Base-by-base conservation (phyloP, 2,888 invertebrate species). In the Ormyrus labotus region DNA sequence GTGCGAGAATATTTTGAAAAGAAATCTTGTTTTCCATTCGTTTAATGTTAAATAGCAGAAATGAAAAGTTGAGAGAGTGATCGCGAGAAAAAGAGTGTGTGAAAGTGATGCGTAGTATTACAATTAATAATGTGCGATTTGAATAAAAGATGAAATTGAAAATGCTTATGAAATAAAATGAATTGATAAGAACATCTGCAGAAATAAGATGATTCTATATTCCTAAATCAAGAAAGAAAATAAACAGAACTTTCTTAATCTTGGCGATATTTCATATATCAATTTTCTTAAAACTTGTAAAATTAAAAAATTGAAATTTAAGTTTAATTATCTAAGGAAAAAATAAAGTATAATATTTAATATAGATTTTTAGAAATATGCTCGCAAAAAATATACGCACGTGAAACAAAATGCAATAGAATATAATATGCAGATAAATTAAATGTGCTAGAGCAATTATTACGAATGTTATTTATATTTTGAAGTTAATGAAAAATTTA, bases 61-160 rank as follows among this genome's bases (percentile, higher is more conserved):
- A 34, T 34, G 34, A 34, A 34, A 34, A 34, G 47, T 68, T 13
- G 60, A 67, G 19, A 55, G 70, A 70, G 48, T 4, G 64, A 57
- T 63, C 9, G 67, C 67, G 67, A 75, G 50, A 76, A 63, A 53
- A n/a, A 71, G 65, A 45, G 10, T 60, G 53, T 10, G 58, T 64
- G 64, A 45, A 13, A 50, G 57, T 34, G 65, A 48, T n/a, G 72
- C 60, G 67, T 78, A 78, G 78, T 78, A 78, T 78, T 78, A 78
- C 72, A 67, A 64, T 53, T 78, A 51, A 72, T 72, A 60, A 61
- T 48, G 78, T 67, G 60, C 67, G 72, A 67, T 72, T 78, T 72
- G 48, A 71, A 72, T 67, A 78, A 78, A 63, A 58, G 53, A 51
- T 60, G 51, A 71, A 60, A 50, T 57, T 78, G 34, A 78, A 65